Evolutionary conservation across 2,888 invertebrate species (phyloP), one percentile per base, ranked within the genome.

Genomic region (Bursaphelenchus okinawaensis): DNA sequence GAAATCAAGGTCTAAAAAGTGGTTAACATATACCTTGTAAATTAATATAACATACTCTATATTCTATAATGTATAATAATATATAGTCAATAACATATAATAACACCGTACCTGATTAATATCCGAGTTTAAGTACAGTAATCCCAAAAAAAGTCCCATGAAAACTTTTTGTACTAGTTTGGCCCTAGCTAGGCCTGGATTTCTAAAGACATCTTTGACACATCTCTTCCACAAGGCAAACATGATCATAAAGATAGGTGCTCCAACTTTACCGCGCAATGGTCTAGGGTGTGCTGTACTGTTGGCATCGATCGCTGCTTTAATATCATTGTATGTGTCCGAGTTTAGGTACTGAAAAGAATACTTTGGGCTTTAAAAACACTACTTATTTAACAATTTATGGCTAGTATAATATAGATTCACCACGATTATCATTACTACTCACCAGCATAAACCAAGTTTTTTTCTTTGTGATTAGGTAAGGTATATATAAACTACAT

Each of bases 61-160:
- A 16, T 40, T 40, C 40, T 40, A n/a, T n/a, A n/a, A n/a, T n/a
- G n/a, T n/a, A n/a, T n/a, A n/a, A n/a, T n/a, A n/a, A n/a, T n/a
- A n/a, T n/a, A n/a, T n/a, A n/a, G n/a, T n/a, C n/a, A n/a, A n/a
- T n/a, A n/a, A n/a, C n/a, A n/a, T n/a, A n/a, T n/a, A n/a, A n/a
- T n/a, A n/a, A n/a, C n/a, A n/a, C n/a, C 40, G 12, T 4, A 40
- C 40, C 24, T 68, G 63, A 26, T 68, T 31, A 22, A 52, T 52
- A 19, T 52, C 8, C 83, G 92, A 92, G 0, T 90, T 89, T 82
- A 89, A 89, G 84, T 91, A 94, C 71, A 94, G 90, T 52, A 91
- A 84, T 1, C 93, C 92, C 69, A 93, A 88, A 22, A 94, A 81
- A 6, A 79, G 12, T 7, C 75, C 80, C 75, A 82, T 76, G 55